Percentiles rank a stretch among this genome's conserved stretches.
Evolutionary conservation across 2,113 vertebrate genomes (phyloP).

Genomic region (Saccopteryx leptura): DNA sequence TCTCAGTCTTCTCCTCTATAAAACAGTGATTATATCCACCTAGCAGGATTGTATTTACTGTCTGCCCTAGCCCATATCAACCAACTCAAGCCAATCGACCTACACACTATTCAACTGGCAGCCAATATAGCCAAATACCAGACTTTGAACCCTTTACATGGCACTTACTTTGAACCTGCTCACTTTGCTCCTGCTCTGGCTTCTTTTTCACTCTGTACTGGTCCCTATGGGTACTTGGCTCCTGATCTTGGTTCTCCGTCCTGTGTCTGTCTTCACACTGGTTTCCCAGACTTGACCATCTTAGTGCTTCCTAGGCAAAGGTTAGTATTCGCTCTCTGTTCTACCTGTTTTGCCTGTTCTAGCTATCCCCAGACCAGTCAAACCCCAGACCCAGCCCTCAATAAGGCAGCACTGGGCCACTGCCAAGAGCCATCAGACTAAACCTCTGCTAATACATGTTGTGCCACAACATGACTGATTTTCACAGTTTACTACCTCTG

Average conservation of each 20-base stretch:
- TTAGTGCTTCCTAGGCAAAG: conserved; percentile 12
- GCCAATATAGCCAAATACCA: conserved; percentile 40
- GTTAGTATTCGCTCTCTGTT: neutral
- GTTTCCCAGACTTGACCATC: neutral
- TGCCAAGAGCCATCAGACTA: neutral
- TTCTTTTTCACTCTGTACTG: neutral
- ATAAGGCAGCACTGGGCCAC: neutral
- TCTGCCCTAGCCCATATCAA: neutral
- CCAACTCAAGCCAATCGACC: neutral
- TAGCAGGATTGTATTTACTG: conserved; percentile 25
- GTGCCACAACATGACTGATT: neutral
- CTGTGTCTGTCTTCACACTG: neutral
- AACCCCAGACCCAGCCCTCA: neutral
- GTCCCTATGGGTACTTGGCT: neutral
- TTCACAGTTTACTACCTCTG: neutral
- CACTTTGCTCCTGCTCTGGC: neutral
- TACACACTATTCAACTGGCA: neutral
- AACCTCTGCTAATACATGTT: neutral
- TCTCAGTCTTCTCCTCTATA: conserved; percentile 68
- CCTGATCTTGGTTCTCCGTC: neutral
- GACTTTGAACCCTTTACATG: neutral
- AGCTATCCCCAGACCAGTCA: neutral
- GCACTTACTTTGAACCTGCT: conserved; percentile 3
- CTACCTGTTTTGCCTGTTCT: neutral
- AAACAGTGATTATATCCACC: conserved; percentile 71